Base-by-base conservation (phyloP, 2,113 vertebrate species). In the Vulpes vulpes region DNA sequence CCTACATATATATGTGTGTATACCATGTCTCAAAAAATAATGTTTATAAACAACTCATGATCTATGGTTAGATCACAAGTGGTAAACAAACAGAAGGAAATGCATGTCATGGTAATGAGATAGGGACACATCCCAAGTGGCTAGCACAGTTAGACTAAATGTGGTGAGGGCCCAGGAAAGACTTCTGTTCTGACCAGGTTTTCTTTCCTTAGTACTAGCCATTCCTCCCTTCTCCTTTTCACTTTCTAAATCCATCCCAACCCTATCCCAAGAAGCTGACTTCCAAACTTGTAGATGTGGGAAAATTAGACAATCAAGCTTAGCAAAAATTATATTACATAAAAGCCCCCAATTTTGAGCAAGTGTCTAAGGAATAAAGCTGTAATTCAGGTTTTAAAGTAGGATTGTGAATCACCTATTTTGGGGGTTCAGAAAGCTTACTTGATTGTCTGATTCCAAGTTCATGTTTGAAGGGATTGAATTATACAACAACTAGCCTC, bases 121-220 rank as follows among this genome's bases (percentile, higher is more conserved):
- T 43, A 51, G 3, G 30, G 55, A 51, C 0, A 5, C 38, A 32
- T 16, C 49, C 43, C 19, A 10, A 22, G 38, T 0, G 25, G 7
- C 25, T 8, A 19, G 32, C 51, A 51, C 22, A 43, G 53, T 11
- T 3, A 62, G 73, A n/a, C 3, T 20, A 17, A 30, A 53, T 0
- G 10, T 5, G 20, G n/a, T 27, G 27, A 30, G 0, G 5, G 55
- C 53, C 12, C 9, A 0, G 35, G 1, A 2, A 19, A 2, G 11
- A 43, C 12, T 8, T 8, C 15, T 4, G 0, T 14, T 43, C 20
- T 20, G 35, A 20, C 4, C 0, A 16, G 12, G n/a, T 19, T n/a
- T 7, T 27, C 81, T 30, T 59, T 51, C 20, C 11, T 25, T 19
- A 83, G 62, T 3, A 59, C 15, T 55, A 25, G 71, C 32, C n/a